These are phyloP conservation scores for Elaphurus davidianus DNA, from an alignment of 2,113 vertebrate genomes.

Conservation along the genomic window DNA sequence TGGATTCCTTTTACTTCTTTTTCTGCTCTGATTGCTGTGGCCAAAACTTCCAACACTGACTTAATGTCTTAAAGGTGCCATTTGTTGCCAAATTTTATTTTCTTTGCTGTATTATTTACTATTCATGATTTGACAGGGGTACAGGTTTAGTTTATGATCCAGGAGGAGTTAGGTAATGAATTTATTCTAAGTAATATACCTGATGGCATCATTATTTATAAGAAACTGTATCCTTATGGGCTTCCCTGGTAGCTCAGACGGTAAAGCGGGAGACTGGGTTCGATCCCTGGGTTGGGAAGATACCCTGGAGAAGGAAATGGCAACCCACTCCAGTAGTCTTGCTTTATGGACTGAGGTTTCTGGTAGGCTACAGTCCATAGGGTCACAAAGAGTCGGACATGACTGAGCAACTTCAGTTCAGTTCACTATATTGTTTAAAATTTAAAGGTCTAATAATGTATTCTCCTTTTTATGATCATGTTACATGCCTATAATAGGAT, in stretches of 20 bases:
- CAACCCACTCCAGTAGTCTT: too few relatives aligned
- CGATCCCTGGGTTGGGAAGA: too few relatives aligned
- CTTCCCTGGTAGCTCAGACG: too few relatives aligned
- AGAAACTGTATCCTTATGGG: not conserved
- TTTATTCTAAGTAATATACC: not conserved
- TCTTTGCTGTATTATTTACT: not conserved
- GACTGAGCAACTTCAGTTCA: too few relatives aligned
- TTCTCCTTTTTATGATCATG: not conserved
- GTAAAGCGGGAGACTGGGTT: too few relatives aligned
- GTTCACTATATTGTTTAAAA: not conserved
- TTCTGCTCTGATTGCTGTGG: too few relatives aligned
- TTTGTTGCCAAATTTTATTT: not conserved
- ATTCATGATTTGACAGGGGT: not conserved
- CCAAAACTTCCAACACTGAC: not conserved
- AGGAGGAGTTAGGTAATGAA: not conserved
- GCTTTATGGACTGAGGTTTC: too few relatives aligned
- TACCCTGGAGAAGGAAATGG: too few relatives aligned
- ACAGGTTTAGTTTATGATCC: not conserved
- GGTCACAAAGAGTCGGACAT: too few relatives aligned
- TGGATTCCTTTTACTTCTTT: too few relatives aligned
- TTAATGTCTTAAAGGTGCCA: not conserved
- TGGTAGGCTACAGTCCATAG: too few relatives aligned
- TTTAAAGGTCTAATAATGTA: not conserved
- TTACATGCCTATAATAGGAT: not conserved
- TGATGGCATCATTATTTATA: not conserved